These are phyloP conservation scores for Halcyon leucocephala DNA, from an alignment of 2,797 vertebrate genomes.

Conservation along the genomic window DNA sequence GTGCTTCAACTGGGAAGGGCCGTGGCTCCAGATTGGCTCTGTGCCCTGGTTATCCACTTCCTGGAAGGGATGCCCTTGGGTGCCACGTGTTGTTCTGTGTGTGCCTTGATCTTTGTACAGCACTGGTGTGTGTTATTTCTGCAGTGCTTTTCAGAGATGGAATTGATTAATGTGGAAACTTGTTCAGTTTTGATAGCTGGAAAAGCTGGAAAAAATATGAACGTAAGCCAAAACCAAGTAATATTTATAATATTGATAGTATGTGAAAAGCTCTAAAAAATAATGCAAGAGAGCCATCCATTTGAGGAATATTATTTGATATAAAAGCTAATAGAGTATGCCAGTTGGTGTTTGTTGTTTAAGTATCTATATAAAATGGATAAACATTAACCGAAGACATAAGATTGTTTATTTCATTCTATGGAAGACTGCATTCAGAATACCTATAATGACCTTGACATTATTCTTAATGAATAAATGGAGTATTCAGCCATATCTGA, in stretches of 20 bases:
- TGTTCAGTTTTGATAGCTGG: background rate
- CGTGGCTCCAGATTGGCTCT: background rate
- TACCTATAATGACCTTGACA: background rate
- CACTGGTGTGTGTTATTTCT: background rate
- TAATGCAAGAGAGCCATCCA: background rate
- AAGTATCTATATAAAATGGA: background rate
- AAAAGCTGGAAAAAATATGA: background rate
- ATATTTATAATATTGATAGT: background rate
- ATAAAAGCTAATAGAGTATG: background rate
- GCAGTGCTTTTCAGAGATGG: background rate
- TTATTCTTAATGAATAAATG: conserved; percentile 48
- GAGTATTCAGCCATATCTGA: background rate
- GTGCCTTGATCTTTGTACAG: background rate
- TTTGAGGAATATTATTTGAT: background rate
- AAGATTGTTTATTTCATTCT: background rate
- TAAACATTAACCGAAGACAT: background rate
- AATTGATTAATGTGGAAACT: background rate
- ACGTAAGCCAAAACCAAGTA: background rate
- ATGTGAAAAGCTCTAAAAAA: background rate
- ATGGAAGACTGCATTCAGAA: background rate
- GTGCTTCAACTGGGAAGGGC: background rate
- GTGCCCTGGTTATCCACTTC: background rate
- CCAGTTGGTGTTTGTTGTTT: background rate
- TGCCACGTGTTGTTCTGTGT: background rate
- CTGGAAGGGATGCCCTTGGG: background rate